These are phyloP conservation scores for Venturia canescens DNA, from an alignment of 1,140 invertebrate species.

Conservation along the genomic window DNA sequence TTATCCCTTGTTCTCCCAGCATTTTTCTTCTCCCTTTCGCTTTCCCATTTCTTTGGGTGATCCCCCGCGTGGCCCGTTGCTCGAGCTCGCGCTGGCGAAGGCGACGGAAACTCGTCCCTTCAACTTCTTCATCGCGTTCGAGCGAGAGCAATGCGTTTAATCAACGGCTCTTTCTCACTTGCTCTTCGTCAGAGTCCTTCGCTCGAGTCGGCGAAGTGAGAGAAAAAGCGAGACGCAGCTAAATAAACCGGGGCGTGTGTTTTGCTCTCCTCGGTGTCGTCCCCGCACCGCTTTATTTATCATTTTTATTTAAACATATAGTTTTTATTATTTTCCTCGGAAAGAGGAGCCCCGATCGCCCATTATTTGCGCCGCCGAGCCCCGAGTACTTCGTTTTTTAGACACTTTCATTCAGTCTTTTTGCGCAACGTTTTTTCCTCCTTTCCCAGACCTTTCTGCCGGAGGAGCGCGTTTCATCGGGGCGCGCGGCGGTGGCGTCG, in stretches of 20 bases:
- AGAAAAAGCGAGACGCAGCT: constrained; percentile 4
- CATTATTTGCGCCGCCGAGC: too few relatives aligned
- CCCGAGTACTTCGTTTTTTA: too few relatives aligned
- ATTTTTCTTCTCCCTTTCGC: constrained; percentile 35
- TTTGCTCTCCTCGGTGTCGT: constrained; percentile 12
- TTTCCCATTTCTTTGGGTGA: constrained; percentile 28
- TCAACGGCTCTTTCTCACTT: constrained; percentile 16
- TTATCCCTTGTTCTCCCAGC: constrained; percentile 47
- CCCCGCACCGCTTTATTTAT: constrained; percentile 30
- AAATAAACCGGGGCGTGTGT: constrained; percentile 21
- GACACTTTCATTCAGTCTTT: background rate
- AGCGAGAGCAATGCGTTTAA: constrained; percentile 36
- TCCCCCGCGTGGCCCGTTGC: constrained; percentile 17
- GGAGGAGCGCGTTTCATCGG: background rate
- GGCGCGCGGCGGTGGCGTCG: too few relatives aligned
- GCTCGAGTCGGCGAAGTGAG: constrained; percentile 24
- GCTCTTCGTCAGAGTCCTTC: background rate
- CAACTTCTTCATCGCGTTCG: constrained; percentile 35
- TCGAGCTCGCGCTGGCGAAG: constrained; percentile 13
- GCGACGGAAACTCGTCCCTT: constrained; percentile 23
- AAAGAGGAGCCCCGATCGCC: background rate
- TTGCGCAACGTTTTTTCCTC: background rate
- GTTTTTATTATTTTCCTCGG: background rate
- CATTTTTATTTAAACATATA: background rate
- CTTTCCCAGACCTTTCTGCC: constrained; percentile 25